Evolutionary conservation across 2,113 vertebrate genomes (phyloP).

Genomic region (Podarcis raffonei): DNA sequence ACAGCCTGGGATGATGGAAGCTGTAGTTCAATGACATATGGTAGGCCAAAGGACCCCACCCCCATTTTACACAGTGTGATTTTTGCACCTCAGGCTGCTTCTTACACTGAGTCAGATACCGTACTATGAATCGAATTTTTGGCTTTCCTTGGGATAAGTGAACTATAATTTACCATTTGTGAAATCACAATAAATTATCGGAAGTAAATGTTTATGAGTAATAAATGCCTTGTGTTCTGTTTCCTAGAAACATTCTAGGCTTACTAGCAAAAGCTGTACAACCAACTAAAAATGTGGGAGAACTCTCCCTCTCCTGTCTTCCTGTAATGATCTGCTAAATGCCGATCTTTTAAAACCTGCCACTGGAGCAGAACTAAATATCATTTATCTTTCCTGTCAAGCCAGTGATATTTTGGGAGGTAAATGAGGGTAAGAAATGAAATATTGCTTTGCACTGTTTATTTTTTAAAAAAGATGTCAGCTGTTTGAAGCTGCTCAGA

Average conservation of each 20-base stretch:
- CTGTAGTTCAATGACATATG: background rate
- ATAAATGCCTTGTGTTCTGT: background rate
- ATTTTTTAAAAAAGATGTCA: constrained; percentile 6
- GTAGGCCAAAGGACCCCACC: background rate
- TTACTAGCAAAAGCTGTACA: constrained; percentile 3
- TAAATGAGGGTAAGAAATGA: constrained; percentile 17
- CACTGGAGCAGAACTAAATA: constrained; percentile 35
- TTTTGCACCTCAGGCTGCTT: background rate
- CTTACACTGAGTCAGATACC: background rate
- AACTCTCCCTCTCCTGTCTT: background rate
- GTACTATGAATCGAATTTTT: background rate
- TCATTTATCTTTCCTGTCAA: constrained; percentile 32
- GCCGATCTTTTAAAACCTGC: constrained; percentile 22
- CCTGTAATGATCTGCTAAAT: background rate
- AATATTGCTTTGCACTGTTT: constrained; percentile 7
- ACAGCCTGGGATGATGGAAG: background rate
- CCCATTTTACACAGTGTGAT: background rate
- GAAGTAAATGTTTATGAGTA: constrained; percentile 12
- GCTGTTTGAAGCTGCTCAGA: constrained; percentile 22
- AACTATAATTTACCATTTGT: background rate
- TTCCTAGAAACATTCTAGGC: constrained; percentile 1
- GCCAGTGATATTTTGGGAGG: constrained; percentile 28
- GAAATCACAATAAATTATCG: background rate
- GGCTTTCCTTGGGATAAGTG: background rate
- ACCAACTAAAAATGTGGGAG: background rate